phyloP scores from a whole-genome alignment of 2,113 vertebrate genomes.

The Bos javanicus region DNA sequence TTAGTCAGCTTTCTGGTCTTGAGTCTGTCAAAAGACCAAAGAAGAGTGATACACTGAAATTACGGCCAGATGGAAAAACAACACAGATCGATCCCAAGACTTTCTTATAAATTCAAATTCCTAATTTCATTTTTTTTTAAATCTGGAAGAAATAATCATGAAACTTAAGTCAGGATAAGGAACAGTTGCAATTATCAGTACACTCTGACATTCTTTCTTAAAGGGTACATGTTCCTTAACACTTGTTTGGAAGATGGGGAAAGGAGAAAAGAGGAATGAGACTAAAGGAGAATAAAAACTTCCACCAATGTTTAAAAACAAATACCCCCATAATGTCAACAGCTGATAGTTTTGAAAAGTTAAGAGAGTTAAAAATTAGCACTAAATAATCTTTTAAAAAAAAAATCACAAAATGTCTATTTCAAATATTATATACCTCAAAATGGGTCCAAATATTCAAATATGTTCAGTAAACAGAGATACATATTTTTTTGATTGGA shows the following conservation, averaged over 20 bases:
- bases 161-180: neutral
- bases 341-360: conserved; percentile 63
- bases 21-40: neutral
- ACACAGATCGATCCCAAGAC: neutral
- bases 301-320: conserved; percentile 28
- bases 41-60: neutral
- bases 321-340: conserved; percentile 53
- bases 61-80: neutral
- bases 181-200: neutral
- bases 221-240: neutral
- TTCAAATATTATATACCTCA: conserved; percentile 72
- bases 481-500: conserved; percentile 59
- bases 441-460: conserved; percentile 73
- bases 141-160: neutral
- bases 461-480: conserved; percentile 73
- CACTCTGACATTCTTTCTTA: neutral
- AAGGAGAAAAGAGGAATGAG: neutral
- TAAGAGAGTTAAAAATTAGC: conserved; percentile 21
- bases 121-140: conserved; percentile 7
- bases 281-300: conserved; percentile 4
- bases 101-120: conserved; percentile 11
- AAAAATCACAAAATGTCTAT: conserved; percentile 75
- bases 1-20: neutral
- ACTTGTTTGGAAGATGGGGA: neutral
- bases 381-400: conserved; percentile 66